Base-by-base conservation (phyloP, 2,888 invertebrate species). In the Tricholauxania praeusta region DNA sequence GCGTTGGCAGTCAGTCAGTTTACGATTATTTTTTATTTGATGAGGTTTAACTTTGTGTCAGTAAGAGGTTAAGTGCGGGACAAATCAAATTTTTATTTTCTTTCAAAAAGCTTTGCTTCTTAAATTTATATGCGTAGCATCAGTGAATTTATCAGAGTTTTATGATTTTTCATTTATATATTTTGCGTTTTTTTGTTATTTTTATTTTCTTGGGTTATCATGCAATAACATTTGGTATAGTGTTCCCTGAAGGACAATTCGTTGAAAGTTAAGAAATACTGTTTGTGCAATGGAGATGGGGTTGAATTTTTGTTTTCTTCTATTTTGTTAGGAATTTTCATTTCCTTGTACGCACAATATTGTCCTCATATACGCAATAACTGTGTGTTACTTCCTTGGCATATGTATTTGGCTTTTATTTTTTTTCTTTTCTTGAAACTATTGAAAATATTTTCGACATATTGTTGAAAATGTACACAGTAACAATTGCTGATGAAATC, bases 241-340 rank as follows among this genome's bases (percentile, higher is more conserved):
- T 57, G 57, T 28, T 57, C 57, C 57, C 57, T 12, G 10, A 57
- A 57, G 57, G 55, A 57, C 57, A 57, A 22, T 57, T 22, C 15
- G 15, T 57, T 12, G 14, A 28, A 39, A 39, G 39, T 39, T 39
- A 39, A 39, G 39, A 39, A 39, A 39, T 39, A 28, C 28, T 28
- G 28, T 28, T 28, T 28, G 28, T 28, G 39, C 10, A 39, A 39
- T 39, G 39, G 39, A 39, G 39, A 39, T 39, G 39, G 39, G 39
- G 39, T 39, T 39, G 5, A 17, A 55, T 57, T 19, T 22, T 17
- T 22, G 12, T 57, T 14, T 57, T 5, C 15, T 19, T 10, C 19
- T 17, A 28, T 57, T 57, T 22, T 57, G 22, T 57, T 19, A 57
- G 57, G 15, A 57, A 57, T 57, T 57, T 57, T 57, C 57, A 57